Evolutionary conservation across 2,113 vertebrate species (phyloP).

Genomic region (Chaenogobius annularis): DNA sequence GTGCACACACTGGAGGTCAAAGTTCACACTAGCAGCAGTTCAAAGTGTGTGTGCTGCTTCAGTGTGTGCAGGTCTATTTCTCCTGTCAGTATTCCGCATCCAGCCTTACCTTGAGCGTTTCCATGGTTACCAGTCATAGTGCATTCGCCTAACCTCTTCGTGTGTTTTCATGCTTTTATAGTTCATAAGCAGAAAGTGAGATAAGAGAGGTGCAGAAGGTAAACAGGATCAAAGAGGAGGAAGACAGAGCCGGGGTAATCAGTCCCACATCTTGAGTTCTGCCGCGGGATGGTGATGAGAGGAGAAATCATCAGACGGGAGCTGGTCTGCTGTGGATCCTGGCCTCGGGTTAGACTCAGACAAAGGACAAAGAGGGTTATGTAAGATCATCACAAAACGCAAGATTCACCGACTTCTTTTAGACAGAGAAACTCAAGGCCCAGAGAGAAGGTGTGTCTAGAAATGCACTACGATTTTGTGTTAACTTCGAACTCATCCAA

Average conservation of each 20-base stretch:
- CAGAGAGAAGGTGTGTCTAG: background rate
- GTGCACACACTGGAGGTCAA: slow-evolving; percentile 9
- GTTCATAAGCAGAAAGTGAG: slow-evolving; percentile 36
- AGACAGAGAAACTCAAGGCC: background rate
- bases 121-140: slow-evolving; percentile 53
- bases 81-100: slow-evolving; percentile 33
- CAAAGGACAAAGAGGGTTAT: slow-evolving; percentile 11
- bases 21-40: slow-evolving; percentile 2
- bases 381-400: background rate
- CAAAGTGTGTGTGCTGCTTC: background rate
- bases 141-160: slow-evolving; percentile 33
- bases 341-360: slow-evolving; percentile 1
- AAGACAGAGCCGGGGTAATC: slow-evolving; percentile 26
- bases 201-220: slow-evolving; percentile 32
- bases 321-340: background rate
- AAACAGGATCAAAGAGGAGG: slow-evolving; percentile 41
- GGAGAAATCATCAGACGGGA: slow-evolving; percentile 1
- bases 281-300: slow-evolving; percentile 1
- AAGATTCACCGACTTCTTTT: background rate
- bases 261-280: slow-evolving; percentile 13
- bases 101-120: slow-evolving; percentile 39
- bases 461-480: background rate
- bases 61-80: background rate
- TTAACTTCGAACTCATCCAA: too few relatives aligned
- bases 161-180: slow-evolving; percentile 42